A percentile compares a stretch with the other conserved stretches of the same genome.
phyloP scores from a whole-genome alignment of 2,888 invertebrate species.

The Aspidapion aeneum region DNA sequence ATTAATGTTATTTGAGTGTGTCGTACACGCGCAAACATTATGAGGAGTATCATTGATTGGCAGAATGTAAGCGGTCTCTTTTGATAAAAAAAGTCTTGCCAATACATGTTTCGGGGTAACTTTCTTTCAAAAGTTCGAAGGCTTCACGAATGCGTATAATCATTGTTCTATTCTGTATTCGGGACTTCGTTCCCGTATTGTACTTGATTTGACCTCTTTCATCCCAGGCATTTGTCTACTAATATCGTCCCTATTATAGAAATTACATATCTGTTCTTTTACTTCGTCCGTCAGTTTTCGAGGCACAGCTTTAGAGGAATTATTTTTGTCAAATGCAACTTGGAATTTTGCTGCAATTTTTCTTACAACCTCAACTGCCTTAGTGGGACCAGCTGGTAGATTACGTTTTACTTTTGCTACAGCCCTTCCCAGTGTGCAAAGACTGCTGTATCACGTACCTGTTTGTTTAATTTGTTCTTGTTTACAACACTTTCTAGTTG shows the following conservation, averaged over 20 bases:
- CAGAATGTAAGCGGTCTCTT: constrained; percentile 1
- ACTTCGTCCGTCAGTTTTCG: constrained; percentile 5
- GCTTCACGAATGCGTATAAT: constrained; percentile 6
- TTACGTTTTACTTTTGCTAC: constrained; percentile 6
- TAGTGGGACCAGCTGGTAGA: constrained; percentile 2
- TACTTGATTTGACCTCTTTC: constrained; percentile 9
- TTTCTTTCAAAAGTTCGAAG: constrained; percentile 5
- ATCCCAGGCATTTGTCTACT: constrained; percentile 4
- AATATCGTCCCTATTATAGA: constrained; percentile 2
- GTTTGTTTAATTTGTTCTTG: constrained; percentile 2
- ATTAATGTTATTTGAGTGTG: constrained; percentile 2
- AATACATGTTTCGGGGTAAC: constrained; percentile 1
- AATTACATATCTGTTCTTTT: background rate
- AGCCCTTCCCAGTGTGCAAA: constrained; percentile 5
- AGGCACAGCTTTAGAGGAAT: background rate
- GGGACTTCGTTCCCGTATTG: constrained; percentile 6
- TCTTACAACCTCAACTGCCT: constrained; percentile 5
- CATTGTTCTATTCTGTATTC: constrained; percentile 8
- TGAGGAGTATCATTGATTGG: constrained; percentile 7
- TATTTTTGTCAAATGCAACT: background rate
- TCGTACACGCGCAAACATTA: background rate
- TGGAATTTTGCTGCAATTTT: constrained; percentile 2
- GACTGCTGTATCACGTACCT: constrained; percentile 6
- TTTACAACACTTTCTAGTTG: constrained; percentile 7
- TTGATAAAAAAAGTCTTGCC: background rate